Evolutionary conservation across 2,888 invertebrate species (phyloP), one percentile per base, ranked within the genome.

Genomic region (Lasioglossum calceatum): DNA sequence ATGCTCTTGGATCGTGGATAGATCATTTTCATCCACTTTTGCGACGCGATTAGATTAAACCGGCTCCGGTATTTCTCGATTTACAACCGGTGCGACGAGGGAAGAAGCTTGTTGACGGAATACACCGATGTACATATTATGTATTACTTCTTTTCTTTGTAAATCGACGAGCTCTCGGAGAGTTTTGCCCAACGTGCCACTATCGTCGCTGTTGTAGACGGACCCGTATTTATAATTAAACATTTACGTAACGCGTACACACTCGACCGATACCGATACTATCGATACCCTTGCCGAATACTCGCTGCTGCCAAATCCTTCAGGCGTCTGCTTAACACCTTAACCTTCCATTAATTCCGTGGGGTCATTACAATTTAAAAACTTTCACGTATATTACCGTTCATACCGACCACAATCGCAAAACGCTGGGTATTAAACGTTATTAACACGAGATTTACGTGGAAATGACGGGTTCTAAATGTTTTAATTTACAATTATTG

Each of bases 191-290:
- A 88, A 89, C 80, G 32, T 73, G n/a, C 64, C 81, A 61, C 75
- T 78, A 88, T 85, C 76, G 58, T 82, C 89, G n/a, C 61, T 27
- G 64, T 39, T 81, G 79, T 72, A 71, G 76, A 81, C 80, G 47
- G 54, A 27, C 78, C 14, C 71, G 82, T 71, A 70, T 81, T 86
- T 89, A 89, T 89, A 89, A 89, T 89, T 89, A 88, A 89, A 88
- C 86, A 81, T 84, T 89, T 89, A 88, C 81, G 88, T 88, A 89
- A 89, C 82, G 81, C 74, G 79, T 64, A 47, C 84, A 79, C 70
- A 58, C 82, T 83, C 76, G 77, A 79, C 77, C 72, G 76, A 64
- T 58, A 61, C 75, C 73, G 78, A 85, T 82, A 64, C 76, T 42
- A 58, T 77, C 86, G 76, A 86, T 84, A 70, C 77, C 47, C 54